Base-by-base conservation (phyloP, 2,888 invertebrate species). In the Lypha dubia region DNA sequence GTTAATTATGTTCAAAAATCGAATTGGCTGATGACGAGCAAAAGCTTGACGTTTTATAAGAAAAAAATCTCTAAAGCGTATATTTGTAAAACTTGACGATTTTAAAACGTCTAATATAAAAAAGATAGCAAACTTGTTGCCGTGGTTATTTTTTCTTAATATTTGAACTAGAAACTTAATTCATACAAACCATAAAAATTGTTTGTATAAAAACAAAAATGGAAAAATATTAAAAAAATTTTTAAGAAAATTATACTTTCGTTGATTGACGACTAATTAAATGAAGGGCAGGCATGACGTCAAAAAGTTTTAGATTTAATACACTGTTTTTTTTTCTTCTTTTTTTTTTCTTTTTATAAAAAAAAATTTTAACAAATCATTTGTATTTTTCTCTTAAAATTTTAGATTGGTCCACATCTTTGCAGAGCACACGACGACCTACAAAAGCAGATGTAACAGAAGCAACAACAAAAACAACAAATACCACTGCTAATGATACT, bases 351-450 rank as follows among this genome's bases (percentile, higher is more conserved):
- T n/a, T 62, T 22, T 5, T 38, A 15, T 20, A 13, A 38, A 8
- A 6, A 11, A 51, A 49, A 9, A n/a, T 17, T 9, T 11, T 41
- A 20, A 15, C 38, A n/a, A n/a, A n/a, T 62, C 13, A n/a, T 35
- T 24, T 11, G n/a, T n/a, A n/a, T 58, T 7, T 53, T 67, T 51
- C 17, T 67, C 8, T 75, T 51, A 63, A 28, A n/a, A 32, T 83
- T 79, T 9, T 35, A 87, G 87, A 87, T 85, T 87, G 87, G 87
- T 86, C 87, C 65, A 83, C 84, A 51, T 80, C 86, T 8, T 65
- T 86, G 84, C 67, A 86, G 81, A 56, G 84, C 76, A 24, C 60
- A 73, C 71, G 53, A 56, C 79, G 58, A 76, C 41, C 46, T 8
- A 68, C 41, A 63, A 83, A 74, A 77, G 35, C 63, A 56, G 41